These are phyloP conservation scores for Nautilus pompilius DNA, from an alignment of 1,140 invertebrate genomes.

Conservation along the genomic window DNA sequence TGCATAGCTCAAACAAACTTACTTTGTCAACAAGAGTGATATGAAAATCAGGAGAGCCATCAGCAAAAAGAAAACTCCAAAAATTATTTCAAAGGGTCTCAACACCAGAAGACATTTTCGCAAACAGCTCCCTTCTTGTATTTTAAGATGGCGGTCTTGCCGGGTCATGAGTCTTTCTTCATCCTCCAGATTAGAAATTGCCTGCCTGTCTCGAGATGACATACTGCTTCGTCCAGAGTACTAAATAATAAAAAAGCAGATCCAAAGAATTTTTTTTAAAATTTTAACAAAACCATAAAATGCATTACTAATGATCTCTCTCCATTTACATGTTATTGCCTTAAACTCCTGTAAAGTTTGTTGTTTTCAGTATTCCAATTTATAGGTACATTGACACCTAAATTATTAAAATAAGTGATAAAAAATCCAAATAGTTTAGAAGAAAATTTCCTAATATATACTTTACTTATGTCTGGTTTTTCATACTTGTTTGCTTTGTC, in stretches of 20 bases:
- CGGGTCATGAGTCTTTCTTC: conserved; percentile 42
- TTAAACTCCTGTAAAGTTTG: no score
- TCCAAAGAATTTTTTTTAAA: conserved; percentile 1
- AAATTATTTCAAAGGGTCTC: conserved; percentile 53
- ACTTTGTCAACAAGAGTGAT: conserved; percentile 58
- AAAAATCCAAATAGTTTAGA: no score
- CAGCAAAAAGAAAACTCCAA: conserved; percentile 48
- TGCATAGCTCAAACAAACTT: no score
- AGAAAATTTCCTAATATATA: no score
- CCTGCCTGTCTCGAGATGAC: conserved; percentile 28
- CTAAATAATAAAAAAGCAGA: conserved; percentile 11
- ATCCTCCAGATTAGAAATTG: conserved; percentile 47
- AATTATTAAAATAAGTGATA: no score
- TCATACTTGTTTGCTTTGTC: no score
- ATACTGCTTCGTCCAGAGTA: conserved; percentile 21
- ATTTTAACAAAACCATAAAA: no score
- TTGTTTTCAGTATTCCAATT: no score
- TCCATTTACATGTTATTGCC: no score
- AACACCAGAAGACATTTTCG: conserved; percentile 44
- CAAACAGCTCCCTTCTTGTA: conserved; percentile 32
- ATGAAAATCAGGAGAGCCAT: conserved; percentile 53
- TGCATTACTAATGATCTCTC: no score
- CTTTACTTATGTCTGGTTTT: no score
- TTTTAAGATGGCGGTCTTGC: conserved; percentile 40
- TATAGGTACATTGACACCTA: no score